Conservation (phyloP, 2,888 invertebrate species). For the Pammene fasciana region DNA sequence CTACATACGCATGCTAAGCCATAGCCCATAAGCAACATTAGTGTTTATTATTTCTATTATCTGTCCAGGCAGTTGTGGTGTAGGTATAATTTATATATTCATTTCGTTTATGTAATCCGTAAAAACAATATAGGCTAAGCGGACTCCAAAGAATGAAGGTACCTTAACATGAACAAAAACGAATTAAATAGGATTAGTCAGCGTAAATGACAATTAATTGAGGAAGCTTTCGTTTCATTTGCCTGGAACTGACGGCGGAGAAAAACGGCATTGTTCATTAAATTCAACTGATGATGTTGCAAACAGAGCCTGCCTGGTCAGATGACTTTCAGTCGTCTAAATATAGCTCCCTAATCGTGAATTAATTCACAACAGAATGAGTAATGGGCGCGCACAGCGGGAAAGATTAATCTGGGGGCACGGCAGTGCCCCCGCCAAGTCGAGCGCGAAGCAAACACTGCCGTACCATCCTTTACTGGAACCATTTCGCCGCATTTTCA, state of each 20-base stretch:
- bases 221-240: constrained; percentile 2
- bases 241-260: not conserved
- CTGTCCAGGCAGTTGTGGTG: no score
- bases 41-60: no score
- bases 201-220: constrained; percentile 13
- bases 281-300: constrained; percentile 2
- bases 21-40: no score
- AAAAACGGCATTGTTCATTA: not conserved
- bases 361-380: constrained; percentile 18
- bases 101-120: no score
- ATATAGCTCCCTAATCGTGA: constrained; percentile 9
- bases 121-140: not conserved
- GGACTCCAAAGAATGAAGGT: not conserved
- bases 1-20: no score
- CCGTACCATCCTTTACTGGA: no score
- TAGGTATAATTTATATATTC: no score
- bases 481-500: no score
- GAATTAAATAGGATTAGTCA: constrained; percentile 1
- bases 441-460: no score
- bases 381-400: constrained; percentile 5
- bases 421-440: no score
- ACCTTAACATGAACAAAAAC: not conserved
- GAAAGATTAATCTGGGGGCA: constrained; percentile 11
- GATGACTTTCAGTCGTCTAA: constrained; percentile 3
- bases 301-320: not conserved